phyloP scores from a whole-genome alignment of 2,797 vertebrate species.

The Phrynocephalus vlangalii region DNA sequence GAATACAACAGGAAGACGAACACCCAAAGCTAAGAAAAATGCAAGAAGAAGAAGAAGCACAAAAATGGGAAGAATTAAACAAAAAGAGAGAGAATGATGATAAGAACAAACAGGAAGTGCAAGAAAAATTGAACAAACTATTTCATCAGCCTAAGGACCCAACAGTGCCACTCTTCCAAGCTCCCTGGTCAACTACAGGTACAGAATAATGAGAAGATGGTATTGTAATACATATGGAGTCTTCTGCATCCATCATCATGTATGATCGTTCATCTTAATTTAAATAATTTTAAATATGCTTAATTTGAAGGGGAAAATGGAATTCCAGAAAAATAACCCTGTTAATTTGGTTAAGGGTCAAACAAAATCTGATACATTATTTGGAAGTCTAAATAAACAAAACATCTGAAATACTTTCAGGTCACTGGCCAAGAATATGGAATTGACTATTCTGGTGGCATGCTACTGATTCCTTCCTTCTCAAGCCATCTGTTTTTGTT shows the following conservation, averaged over 20 bases:
- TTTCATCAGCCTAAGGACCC: conserved; percentile 86
- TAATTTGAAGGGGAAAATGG: neutral
- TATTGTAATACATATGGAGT: neutral
- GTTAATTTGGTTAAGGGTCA: neutral
- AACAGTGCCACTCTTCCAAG: conserved; percentile 76
- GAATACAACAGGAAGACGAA: conserved; percentile 76
- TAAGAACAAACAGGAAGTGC: conserved; percentile 81
- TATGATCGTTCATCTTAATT: neutral
- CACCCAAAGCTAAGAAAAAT: conserved; percentile 84
- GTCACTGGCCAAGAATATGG: neutral
- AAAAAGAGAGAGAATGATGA: conserved; percentile 81
- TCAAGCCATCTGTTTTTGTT: neutral
- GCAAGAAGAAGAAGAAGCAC: conserved; percentile 84
- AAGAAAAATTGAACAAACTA: conserved; percentile 89
- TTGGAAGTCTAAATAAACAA: neutral
- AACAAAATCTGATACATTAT: neutral
- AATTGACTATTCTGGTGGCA: neutral
- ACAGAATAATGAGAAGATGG: conserved; percentile 27
- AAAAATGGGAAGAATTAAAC: conserved; percentile 78
- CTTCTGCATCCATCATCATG: neutral
- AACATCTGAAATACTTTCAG: neutral
- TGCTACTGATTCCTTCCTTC: neutral
- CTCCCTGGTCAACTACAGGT: conserved; percentile 84
- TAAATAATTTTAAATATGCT: neutral
- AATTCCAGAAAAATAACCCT: neutral